Evolutionary conservation across 2,113 vertebrate genomes (phyloP).

Genomic region (Elgaria multicarinata): DNA sequence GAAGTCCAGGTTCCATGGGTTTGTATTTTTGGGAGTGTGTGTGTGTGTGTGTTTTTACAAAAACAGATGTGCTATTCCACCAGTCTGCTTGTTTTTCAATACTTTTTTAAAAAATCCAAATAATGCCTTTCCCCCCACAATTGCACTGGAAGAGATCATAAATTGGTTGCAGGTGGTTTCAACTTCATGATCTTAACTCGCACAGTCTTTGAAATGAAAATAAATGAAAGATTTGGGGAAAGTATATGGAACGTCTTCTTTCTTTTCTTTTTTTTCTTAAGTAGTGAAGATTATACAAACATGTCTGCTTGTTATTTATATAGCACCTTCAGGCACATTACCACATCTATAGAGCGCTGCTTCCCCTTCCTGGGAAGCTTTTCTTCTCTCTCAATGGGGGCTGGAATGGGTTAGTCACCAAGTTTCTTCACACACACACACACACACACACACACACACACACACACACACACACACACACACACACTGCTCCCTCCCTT

Average conservation of each 20-base stretch:
- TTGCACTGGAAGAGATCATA: constrained; percentile 83
- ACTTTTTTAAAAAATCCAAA: constrained; percentile 74
- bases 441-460: not conserved
- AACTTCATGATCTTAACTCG: constrained; percentile 83
- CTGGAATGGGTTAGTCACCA: constrained; percentile 26
- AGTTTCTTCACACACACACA: constrained; percentile 5
- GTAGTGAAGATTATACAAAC: constrained; percentile 79
- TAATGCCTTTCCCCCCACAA: constrained; percentile 68
- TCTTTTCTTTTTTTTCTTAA: constrained; percentile 39
- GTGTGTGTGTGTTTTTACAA: constrained; percentile 75
- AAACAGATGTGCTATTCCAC: constrained; percentile 90
- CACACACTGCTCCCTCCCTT: constrained; percentile 23
- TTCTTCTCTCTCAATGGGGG: constrained; percentile 48
- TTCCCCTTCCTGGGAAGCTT: constrained; percentile 38
- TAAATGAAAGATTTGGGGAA: constrained; percentile 80
- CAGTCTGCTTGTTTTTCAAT: constrained; percentile 84
- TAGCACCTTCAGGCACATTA: constrained; percentile 69
- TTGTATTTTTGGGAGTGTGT: constrained; percentile 50
- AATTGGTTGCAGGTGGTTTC: constrained; percentile 88
- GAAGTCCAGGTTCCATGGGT: constrained; percentile 89
- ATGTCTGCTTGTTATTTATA: constrained; percentile 77
- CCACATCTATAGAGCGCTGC: constrained; percentile 54
- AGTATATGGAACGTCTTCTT: constrained; percentile 77
- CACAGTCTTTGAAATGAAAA: constrained; percentile 81
- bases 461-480: not conserved